phyloP scores from a whole-genome alignment of 1,140 invertebrate genomes.

The Drosophila burlai region DNA sequence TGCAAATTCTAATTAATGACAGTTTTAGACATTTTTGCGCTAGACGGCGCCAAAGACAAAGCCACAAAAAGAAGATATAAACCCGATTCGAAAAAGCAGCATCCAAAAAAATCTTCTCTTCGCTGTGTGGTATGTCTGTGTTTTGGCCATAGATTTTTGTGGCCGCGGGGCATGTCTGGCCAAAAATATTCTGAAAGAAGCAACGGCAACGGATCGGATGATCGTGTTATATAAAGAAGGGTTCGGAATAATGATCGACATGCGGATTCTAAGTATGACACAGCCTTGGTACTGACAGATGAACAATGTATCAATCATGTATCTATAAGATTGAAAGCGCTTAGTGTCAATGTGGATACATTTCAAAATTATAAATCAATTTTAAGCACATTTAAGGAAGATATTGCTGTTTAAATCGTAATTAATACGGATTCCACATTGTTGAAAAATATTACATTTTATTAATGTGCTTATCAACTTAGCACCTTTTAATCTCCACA shows the following conservation, averaged over 20 bases:
- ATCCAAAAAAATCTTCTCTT: constrained; percentile 20
- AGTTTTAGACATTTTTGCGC: constrained; percentile 58
- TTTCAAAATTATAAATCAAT: neutral
- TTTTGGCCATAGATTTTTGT: constrained; percentile 20
- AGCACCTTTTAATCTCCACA: neutral
- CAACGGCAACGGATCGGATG: constrained; percentile 38
- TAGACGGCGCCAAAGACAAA: constrained; percentile 68
- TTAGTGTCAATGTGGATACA: neutral
- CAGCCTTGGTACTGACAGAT: neutral
- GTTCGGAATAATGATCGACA: constrained; percentile 32
- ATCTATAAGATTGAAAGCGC: constrained; percentile 13
- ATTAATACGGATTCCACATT: neutral
- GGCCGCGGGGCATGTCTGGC: constrained; percentile 41
- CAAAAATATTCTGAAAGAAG: constrained; percentile 29
- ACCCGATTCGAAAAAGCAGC: constrained; percentile 27
- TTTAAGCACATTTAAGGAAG: neutral
- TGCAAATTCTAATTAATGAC: constrained; percentile 70
- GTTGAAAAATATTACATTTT: too few species aligned
- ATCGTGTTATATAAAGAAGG: constrained; percentile 41
- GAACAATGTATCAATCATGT: constrained; percentile 27
- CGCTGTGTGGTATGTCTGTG: constrained; percentile 15
- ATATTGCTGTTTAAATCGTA: neutral
- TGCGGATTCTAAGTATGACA: constrained; percentile 17
- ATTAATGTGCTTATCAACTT: neutral
- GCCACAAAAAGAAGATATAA: constrained; percentile 12